Percentiles rank a stretch among this genome's conserved stretches.
Evolutionary conservation across 2,888 invertebrate species (phyloP).

Genomic region (Scaptomyza polygonia): DNA sequence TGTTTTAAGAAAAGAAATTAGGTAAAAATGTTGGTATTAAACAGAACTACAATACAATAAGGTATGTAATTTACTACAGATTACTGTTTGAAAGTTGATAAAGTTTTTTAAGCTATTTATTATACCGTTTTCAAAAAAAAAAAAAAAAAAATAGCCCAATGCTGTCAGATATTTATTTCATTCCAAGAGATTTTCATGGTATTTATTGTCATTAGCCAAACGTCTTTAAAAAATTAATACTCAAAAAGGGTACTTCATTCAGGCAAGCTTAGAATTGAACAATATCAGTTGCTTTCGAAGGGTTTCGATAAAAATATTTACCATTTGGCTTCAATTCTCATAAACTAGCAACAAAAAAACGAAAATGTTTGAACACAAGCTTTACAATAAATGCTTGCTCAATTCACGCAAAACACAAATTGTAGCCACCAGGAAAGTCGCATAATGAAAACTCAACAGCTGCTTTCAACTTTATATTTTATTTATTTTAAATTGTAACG

Average conservation of each 20-base stretch:
- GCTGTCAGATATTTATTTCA: not conserved
- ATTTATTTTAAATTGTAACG: slow-evolving; percentile 22
- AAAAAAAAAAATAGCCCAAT: too few relatives aligned
- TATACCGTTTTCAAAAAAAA: not conserved
- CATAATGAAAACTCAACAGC: not conserved
- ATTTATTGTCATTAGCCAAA: not conserved
- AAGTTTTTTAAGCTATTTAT: not conserved
- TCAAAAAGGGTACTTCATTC: not conserved
- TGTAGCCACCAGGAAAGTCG: not conserved
- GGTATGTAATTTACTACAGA: slow-evolving; percentile 17
- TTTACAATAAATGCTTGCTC: too few relatives aligned
- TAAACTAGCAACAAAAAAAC: too few relatives aligned
- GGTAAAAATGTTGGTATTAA: too few relatives aligned
- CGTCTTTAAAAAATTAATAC: too few relatives aligned
- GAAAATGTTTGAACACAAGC: too few relatives aligned
- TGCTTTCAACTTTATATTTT: not conserved
- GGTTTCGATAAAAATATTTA: too few relatives aligned
- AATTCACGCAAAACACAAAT: not conserved
- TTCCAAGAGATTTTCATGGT: too few relatives aligned
- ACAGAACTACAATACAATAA: not conserved
- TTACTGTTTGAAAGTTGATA: not conserved
- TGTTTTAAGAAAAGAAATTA: not conserved
- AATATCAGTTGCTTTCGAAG: not conserved
- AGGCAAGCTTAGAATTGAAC: not conserved
- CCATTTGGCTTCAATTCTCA: too few relatives aligned